Evolutionary conservation across 2,888 invertebrate genomes (phyloP).

Genomic region (Acanthacorydalis orientalis): DNA sequence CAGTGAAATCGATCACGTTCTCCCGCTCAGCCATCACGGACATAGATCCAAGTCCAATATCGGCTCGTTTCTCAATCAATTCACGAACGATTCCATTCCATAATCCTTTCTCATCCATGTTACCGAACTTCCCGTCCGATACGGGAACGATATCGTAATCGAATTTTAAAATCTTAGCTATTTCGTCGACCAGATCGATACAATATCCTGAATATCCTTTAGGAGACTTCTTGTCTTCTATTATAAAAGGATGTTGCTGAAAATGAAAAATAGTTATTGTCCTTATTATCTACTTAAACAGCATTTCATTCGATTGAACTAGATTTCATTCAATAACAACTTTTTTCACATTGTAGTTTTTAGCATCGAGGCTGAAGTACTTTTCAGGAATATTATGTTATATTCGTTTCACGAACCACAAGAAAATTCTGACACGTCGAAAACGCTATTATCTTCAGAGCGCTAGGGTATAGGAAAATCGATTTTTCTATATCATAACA

Average conservation of each 20-base stretch:
- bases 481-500: too few species aligned
- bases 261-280: constrained; percentile 10
- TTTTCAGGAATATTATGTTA: too few species aligned
- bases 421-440: too few species aligned
- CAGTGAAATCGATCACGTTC: constrained; percentile 94
- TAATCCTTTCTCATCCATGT: constrained; percentile 64
- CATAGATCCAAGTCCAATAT: constrained; percentile 84
- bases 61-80: constrained; percentile 48
- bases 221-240: constrained; percentile 44
- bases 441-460: too few species aligned
- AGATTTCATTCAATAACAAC: too few species aligned
- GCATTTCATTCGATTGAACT: too few species aligned
- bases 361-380: too few species aligned
- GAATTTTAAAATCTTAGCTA: constrained; percentile 68
- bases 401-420: too few species aligned
- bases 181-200: constrained; percentile 81
- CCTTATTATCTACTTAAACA: too few species aligned
- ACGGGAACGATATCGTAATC: constrained; percentile 76
- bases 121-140: constrained; percentile 71
- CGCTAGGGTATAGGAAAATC: too few species aligned
- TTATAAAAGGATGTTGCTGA: constrained; percentile 73
- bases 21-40: constrained; percentile 97
- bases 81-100: constrained; percentile 39
- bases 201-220: constrained; percentile 76
- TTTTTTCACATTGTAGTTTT: too few species aligned